Evolutionary conservation across 2,888 invertebrate genomes (phyloP).

Genomic region (Theristus sp.): DNA sequence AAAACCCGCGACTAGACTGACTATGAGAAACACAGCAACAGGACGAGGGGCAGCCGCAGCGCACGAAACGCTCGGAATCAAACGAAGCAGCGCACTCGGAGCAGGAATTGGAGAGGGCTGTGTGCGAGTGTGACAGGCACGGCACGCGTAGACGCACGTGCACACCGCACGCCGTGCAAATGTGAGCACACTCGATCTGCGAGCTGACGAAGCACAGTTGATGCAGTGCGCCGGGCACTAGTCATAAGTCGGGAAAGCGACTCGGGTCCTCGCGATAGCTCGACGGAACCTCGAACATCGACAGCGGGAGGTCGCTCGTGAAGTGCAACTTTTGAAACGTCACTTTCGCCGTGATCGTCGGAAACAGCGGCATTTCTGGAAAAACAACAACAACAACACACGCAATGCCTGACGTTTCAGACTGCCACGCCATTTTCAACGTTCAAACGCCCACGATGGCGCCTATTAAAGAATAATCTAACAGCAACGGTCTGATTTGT

Average conservation of each 20-base stretch:
- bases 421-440: too few relatives aligned
- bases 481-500: background rate
- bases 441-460: too few relatives aligned
- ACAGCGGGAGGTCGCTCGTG: constrained; percentile 24
- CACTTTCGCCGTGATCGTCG: constrained; percentile 90
- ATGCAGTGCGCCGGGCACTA: background rate
- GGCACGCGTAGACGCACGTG: background rate
- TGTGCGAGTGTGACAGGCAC: too few relatives aligned
- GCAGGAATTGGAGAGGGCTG: too few relatives aligned
- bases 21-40: too few relatives aligned
- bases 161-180: background rate
- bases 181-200: background rate
- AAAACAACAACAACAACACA: constrained; percentile 5
- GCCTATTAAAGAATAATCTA: background rate
- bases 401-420: too few relatives aligned
- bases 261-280: constrained; percentile 28
- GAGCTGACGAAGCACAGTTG: background rate
- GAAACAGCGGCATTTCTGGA: constrained; percentile 82
- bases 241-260: constrained; percentile 23
- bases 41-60: too few relatives aligned
- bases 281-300: constrained; percentile 32
- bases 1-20: too few relatives aligned
- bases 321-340: constrained; percentile 96
- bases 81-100: too few relatives aligned
- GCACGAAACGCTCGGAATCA: too few relatives aligned